Evolutionary conservation across 2,797 vertebrate species (phyloP), one percentile per base, ranked within the genome.

Genomic region (Carduelis carduelis): DNA sequence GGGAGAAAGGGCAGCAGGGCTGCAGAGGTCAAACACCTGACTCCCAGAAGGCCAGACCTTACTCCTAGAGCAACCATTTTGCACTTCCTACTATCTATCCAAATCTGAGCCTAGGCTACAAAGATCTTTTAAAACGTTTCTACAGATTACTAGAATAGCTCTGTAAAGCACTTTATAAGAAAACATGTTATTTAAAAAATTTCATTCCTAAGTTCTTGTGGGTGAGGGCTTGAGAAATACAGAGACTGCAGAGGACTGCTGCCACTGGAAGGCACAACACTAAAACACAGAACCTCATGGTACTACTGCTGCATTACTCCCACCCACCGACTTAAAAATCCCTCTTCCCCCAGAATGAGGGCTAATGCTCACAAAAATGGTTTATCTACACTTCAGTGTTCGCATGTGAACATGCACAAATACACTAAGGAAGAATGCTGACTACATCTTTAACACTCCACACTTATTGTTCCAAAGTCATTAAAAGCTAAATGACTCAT

Each of bases 361-460:
- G 28, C 27, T n/a, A 30, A 52, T 0, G 14, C 23, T 66, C 55
- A 12, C 2, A 47, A 14, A 34, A 75, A n/a, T 4, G 7, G 20
- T n/a, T 60, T 17, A 71, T 9, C 23, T 57, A 6, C 16, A 28
- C 20, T 14, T 37, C 34, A 5, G 0, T 2, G 6, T 8, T 46
- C 78, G 69, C 53, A 9, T 5, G 35, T 0, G 0, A 7, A 1
- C 6, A 7, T 2, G 12, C 43, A 20, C 9, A 52, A 19, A 37
- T 27, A 35, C 49, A 11, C 49, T 19, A 7, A 23, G 10, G 3
- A 79, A 57, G 10, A 8, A 43, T 1, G 16, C 21, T 2, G 8
- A 41, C 35, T 22, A 28, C 28, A n/a, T 26, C 43, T 50, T 39
- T 21, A n/a, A 53, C 13, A 37, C 21, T 50, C n/a, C 56, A 74